phyloP scores from a whole-genome alignment of 2,113 vertebrate genomes.

The Vireo altiloquus region DNA sequence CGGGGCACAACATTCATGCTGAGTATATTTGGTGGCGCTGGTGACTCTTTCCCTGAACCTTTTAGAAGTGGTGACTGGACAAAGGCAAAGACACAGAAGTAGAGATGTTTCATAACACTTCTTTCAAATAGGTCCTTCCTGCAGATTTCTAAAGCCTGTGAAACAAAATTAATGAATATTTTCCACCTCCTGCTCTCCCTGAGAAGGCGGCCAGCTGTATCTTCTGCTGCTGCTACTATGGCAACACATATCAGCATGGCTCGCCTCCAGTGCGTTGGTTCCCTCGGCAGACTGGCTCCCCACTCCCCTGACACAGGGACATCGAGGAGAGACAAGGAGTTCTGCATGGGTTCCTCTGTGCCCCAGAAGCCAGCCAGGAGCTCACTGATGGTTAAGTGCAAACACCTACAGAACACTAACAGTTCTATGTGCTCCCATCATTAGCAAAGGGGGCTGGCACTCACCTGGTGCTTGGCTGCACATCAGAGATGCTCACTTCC shows the following conservation, averaged over 20 bases:
- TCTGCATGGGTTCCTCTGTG: neutral
- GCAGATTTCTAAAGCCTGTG: neutral
- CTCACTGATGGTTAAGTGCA: neutral
- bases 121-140: neutral
- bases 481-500: neutral
- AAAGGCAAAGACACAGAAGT: neutral
- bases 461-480: neutral
- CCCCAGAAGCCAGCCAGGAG: neutral
- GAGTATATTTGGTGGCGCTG: neutral
- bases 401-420: accelerated
- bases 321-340: accelerated
- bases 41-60: neutral
- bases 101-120: neutral
- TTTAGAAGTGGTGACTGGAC: neutral
- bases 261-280: neutral
- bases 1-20: neutral
- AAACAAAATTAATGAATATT: slow-evolving; percentile 16
- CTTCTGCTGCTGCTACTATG: slow-evolving; percentile 52
- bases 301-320: accelerated
- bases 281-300: neutral
- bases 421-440: neutral
- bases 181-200: neutral
- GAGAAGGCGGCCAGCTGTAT: slow-evolving; percentile 35
- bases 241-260: neutral
- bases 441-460: neutral